phyloP scores from a whole-genome alignment of 30 jellyfish, hydroid and myxozoan species.

The Catostylus mosaicus region DNA sequence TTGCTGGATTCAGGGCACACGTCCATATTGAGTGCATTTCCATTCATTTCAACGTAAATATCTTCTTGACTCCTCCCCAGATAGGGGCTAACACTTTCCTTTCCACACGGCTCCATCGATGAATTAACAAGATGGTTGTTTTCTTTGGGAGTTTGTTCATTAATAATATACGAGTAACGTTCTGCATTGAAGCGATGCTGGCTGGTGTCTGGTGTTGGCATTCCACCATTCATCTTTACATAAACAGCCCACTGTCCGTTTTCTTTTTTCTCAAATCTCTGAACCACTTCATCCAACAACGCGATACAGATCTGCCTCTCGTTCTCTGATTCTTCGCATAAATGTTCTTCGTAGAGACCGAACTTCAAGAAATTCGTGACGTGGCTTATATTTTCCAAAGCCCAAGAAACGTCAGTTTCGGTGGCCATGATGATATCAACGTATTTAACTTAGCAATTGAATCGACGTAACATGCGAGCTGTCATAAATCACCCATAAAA shows the following conservation, averaged over 20 bases:
- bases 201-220: neutral
- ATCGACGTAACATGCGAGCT: too few relatives aligned
- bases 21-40: neutral
- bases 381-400: neutral
- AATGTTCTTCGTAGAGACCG: neutral
- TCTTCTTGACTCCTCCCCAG: neutral
- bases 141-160: neutral
- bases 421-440: too few relatives aligned
- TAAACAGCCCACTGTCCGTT: neutral
- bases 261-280: neutral
- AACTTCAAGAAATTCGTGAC: neutral
- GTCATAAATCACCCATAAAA: neutral
- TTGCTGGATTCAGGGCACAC: neutral
- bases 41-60: neutral
- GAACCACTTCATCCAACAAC: neutral
- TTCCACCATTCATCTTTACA: neutral
- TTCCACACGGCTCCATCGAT: neutral
- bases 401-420: too few relatives aligned
- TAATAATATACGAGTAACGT: neutral
- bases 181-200: neutral
- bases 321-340: neutral
- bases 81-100: neutral
- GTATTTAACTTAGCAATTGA: too few relatives aligned
- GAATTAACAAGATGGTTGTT: neutral
- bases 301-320: neutral